Conservation (phyloP, 2,797 vertebrate species). For the Pogonophryne albipinna region DNA sequence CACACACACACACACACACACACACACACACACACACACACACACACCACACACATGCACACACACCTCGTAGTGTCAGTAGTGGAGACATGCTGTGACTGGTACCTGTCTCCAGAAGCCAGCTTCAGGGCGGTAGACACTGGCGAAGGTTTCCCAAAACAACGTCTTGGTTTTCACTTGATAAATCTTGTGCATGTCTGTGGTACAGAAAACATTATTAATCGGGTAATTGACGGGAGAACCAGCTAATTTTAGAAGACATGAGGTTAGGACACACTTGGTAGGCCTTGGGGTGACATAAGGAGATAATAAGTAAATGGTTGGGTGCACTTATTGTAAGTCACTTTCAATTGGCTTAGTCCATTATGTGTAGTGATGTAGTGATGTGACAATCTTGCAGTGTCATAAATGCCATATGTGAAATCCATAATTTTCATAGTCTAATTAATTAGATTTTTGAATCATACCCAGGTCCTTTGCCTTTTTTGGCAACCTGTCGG, state of each 20-base stretch:
- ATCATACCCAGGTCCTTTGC: not conserved
- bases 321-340: not conserved
- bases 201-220: constrained; percentile 41
- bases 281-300: not conserved
- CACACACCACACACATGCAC: constrained; percentile 19
- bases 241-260: constrained; percentile 2
- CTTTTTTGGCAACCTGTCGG: not conserved
- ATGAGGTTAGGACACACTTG: not conserved
- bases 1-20: constrained; percentile 1
- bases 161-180: constrained; percentile 53
- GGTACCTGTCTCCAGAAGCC: constrained; percentile 61
- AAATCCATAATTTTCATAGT: too few species aligned
- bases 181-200: constrained; percentile 37
- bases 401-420: not conserved
- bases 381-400: not conserved
- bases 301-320: not conserved
- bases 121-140: constrained; percentile 40
- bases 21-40: constrained; percentile 8
- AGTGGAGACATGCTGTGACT: constrained; percentile 67
- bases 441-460: not conserved
- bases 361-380: too few species aligned
- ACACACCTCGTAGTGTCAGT: constrained; percentile 33
- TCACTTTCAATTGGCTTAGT: too few species aligned
- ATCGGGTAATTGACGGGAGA: constrained; percentile 31
- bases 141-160: constrained; percentile 58